Base-by-base conservation (phyloP, 2,797 vertebrate genomes). In the Acridotheres tristis region DNA sequence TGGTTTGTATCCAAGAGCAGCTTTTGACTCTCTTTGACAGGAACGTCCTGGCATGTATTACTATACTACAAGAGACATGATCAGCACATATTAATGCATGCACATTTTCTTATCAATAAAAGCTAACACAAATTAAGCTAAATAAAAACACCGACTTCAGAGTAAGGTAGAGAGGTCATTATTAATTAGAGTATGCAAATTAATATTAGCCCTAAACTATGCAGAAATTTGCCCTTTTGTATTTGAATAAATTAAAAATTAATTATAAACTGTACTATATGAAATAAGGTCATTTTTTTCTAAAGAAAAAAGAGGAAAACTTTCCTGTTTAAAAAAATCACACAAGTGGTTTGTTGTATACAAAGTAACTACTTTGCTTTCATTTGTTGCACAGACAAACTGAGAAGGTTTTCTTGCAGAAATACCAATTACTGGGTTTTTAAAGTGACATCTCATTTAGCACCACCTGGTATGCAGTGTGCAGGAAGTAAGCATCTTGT, bases 181-280 rank as follows among this genome's bases (percentile, higher is more conserved):
- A 58, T 36, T 88, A 92, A 91, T 95, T 93, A 87, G 17, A 57
- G 11, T 48, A 81, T 73, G 57, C 10, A 95, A 91, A 90, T 77
- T 82, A 87, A 59, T 83, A 85, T 47, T 75, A 90, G 34, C 19
- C 38, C 34, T 88, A 59, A 93, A 71, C 14, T 9, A 54, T 76
- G 32, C 67, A 71, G n/a, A 94, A 82, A 80, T 81, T 57, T 79
- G 25, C 11, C 65, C n/a, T 89, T 85, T 71, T 55, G 25, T 83
- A 66, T 88, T 80, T 71, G 43, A 63, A 74, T 85, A 66, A 78
- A 66, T 78, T 67, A 59, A 73, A 72, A 78, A 79, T 73, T 72
- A 73, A 68, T 90, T 42, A 57, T 63, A 79, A 54, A 76, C 43
- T 61, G 4, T 67, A 47, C 8, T 86, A 73, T 26, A 85, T 54